Evolutionary conservation across 2,888 invertebrate genomes (phyloP).

Genomic region (Leucoptera coffeella): DNA sequence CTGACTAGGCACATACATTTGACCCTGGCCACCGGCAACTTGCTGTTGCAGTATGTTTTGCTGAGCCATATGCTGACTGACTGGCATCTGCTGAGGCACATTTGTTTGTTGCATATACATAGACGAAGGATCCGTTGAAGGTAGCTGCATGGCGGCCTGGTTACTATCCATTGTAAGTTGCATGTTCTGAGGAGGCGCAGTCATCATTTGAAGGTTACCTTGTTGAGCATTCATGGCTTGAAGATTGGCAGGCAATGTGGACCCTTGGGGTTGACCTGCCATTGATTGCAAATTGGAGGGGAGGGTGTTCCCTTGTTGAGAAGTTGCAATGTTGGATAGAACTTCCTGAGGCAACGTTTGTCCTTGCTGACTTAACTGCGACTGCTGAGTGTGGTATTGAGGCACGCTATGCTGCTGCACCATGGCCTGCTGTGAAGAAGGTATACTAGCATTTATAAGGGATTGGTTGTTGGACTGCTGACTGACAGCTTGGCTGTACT

Average conservation of each 20-base stretch:
- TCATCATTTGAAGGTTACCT: constrained; percentile 54
- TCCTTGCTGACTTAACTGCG: constrained; percentile 42
- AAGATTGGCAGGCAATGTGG: constrained; percentile 56
- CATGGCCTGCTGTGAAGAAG: constrained; percentile 41
- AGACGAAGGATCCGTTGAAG: constrained; percentile 44
- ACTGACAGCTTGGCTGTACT: constrained; percentile 44
- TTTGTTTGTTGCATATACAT: constrained; percentile 43
- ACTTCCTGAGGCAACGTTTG: constrained; percentile 44
- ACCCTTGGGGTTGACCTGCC: constrained; percentile 47
- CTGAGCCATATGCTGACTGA: constrained; percentile 37
- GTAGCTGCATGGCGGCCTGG: constrained; percentile 51
- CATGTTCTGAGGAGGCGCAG: constrained; percentile 45
- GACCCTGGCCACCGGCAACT: constrained; percentile 32
- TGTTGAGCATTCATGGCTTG: constrained; percentile 46
- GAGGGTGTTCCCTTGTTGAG: constrained; percentile 43
- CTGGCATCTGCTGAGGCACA: constrained; percentile 36
- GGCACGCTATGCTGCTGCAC: constrained; percentile 45
- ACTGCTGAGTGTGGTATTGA: constrained; percentile 44
- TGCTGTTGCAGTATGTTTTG: constrained; percentile 41
- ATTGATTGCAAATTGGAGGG: constrained; percentile 38
- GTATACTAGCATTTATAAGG: constrained; percentile 38
- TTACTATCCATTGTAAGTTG: constrained; percentile 50
- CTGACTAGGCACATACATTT: constrained; percentile 37
- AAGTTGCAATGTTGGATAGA: constrained; percentile 41
- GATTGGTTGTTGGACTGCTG: constrained; percentile 38